Conservation (phyloP, 1,140 invertebrate species). For the Saxidomus purpurata region DNA sequence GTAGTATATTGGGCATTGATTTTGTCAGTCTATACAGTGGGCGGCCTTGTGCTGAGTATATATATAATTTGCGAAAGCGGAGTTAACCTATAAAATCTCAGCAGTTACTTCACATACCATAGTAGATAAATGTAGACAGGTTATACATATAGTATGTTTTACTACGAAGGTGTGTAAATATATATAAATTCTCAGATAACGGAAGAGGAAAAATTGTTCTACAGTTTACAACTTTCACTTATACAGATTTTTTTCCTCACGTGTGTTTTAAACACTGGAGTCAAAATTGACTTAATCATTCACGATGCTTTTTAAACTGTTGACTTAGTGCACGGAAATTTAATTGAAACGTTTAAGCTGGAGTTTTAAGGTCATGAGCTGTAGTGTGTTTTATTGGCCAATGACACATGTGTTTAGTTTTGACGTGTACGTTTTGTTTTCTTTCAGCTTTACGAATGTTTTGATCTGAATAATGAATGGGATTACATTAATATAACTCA, state of each 20-base stretch:
- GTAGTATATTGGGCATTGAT: too few relatives aligned
- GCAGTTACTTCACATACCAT: background rate
- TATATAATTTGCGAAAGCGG: slow-evolving; percentile 6
- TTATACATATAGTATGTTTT: slow-evolving; percentile 10
- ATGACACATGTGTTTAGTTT: background rate
- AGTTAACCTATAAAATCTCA: background rate
- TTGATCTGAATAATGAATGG: too few relatives aligned
- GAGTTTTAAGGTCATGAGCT: slow-evolving; percentile 9
- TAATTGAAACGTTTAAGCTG: background rate
- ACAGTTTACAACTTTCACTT: background rate
- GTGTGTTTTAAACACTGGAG: background rate
- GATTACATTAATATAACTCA: too few relatives aligned
- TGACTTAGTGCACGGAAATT: background rate
- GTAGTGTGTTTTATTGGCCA: background rate
- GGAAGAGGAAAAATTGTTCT: background rate
- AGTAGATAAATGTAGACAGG: slow-evolving; percentile 14
- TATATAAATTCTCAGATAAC: background rate
- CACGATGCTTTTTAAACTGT: background rate
- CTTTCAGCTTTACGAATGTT: background rate
- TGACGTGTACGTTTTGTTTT: slow-evolving; percentile 5
- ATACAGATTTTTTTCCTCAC: background rate
- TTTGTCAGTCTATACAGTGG: too few relatives aligned
- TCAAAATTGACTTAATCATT: background rate
- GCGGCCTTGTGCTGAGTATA: background rate
- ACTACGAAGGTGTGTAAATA: background rate